Evolutionary conservation across 2,888 invertebrate species (phyloP).

Genomic region (Drosophila paranaensis): DNA sequence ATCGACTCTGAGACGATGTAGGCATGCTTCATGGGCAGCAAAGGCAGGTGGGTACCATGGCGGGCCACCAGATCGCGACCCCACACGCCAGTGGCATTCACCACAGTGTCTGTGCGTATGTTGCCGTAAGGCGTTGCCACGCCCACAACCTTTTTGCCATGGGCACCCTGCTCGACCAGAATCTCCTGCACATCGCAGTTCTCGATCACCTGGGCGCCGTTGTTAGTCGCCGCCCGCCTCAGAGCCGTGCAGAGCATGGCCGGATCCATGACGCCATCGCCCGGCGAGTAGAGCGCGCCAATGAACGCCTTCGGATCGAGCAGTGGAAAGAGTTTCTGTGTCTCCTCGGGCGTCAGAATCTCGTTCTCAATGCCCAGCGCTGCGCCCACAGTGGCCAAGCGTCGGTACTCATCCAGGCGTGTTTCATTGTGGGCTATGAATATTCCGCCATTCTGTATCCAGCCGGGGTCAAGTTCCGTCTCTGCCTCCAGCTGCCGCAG

Average conservation of each 20-base stretch:
- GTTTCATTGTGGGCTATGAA: constrained; percentile 92
- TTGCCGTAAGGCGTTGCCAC: constrained; percentile 89
- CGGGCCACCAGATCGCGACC: constrained; percentile 88
- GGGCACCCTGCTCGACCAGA: constrained; percentile 86
- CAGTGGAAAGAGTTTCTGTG: constrained; percentile 91
- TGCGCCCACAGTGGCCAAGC: constrained; percentile 92
- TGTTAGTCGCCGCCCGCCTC: constrained; percentile 88
- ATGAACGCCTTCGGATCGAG: constrained; percentile 90
- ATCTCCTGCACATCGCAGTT: constrained; percentile 91
- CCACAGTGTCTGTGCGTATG: constrained; percentile 91
- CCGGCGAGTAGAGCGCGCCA: constrained; percentile 91
- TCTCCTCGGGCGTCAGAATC: constrained; percentile 89
- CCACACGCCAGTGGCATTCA: constrained; percentile 92
- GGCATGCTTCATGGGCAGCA: constrained; percentile 94
- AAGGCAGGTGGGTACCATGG: constrained; percentile 87
- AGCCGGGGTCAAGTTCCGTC: constrained; percentile 93
- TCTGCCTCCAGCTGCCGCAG: constrained; percentile 90
- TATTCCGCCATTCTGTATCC: constrained; percentile 95
- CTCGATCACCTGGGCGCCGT: constrained; percentile 91
- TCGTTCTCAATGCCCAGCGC: constrained; percentile 91
- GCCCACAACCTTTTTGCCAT: constrained; percentile 88
- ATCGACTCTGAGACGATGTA: constrained; percentile 94
- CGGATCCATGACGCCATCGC: constrained; percentile 94
- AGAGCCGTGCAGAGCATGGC: constrained; percentile 92
- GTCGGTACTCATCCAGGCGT: constrained; percentile 92